Evolutionary conservation across 1,140 invertebrate species (phyloP).

Genomic region (Meloidogyne exigua): DNA sequence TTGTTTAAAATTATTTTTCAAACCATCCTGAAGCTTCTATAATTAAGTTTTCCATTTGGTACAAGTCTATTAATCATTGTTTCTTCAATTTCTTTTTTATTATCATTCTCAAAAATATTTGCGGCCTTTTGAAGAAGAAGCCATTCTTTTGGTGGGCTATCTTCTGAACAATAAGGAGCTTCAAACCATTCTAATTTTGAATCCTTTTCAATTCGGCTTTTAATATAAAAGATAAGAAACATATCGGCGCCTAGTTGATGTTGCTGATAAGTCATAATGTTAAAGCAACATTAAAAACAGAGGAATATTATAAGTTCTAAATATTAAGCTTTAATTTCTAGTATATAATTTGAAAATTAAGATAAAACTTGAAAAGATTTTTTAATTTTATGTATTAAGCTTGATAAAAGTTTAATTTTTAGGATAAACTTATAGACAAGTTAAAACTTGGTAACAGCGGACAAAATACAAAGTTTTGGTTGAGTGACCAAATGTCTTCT

Average conservation of each 20-base stretch:
- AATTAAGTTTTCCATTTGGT: constrained; percentile 3
- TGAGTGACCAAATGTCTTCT: no score
- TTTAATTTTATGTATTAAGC: no score
- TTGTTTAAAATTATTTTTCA: background rate
- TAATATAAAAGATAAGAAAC: constrained; percentile 27
- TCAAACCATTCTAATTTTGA: constrained; percentile 8
- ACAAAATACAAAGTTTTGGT: no score
- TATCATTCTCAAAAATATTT: constrained; percentile 14
- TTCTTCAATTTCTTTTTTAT: constrained; percentile 5
- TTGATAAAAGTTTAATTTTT: no score
- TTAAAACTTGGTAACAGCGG: no score
- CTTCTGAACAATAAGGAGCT: constrained; percentile 19
- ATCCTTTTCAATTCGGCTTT: constrained; percentile 12
- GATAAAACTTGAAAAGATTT: no score
- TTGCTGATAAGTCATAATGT: background rate
- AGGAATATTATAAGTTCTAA: no score
- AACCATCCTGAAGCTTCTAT: constrained; percentile 14
- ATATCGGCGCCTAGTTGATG: constrained; percentile 4
- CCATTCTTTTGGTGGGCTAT: background rate
- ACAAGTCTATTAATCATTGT: background rate
- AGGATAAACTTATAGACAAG: no score
- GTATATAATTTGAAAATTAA: no score
- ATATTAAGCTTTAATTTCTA: no score
- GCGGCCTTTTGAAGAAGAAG: constrained; percentile 3
- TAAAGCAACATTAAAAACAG: background rate